Evolutionary conservation across 2,113 vertebrate species (phyloP), one percentile per base, ranked within the genome.

Genomic region (Pristiophorus japonicus): DNA sequence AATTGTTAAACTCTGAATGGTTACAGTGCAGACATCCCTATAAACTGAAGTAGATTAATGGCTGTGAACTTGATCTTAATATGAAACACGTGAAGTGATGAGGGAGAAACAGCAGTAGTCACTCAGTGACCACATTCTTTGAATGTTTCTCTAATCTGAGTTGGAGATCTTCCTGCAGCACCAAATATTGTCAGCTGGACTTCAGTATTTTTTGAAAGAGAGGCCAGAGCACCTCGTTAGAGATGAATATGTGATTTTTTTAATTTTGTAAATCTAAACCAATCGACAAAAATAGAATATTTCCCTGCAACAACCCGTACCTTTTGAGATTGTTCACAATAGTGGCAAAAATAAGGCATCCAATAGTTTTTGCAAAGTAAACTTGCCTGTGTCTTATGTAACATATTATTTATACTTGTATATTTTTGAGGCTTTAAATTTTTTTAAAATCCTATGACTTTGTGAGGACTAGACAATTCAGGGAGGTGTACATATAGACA

Each of bases 61-160:
- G 42, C 92, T 94, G 92, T 70, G 70, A 94, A 94, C 88, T 92
- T 94, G 65, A 94, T 94, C 92, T 70, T 94, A 70, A 94, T 94
- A 67, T 70, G 92, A 94, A 94, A 94, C 92, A 94, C 92, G 10
- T 94, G 65, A 94, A 94, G 63, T 70, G 38, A 70, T 94, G 92
- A 94, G 38, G 92, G 65, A 47, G 51, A 70, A 70, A 27, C 65
- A 70, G 38, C 92, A 94, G 92, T 47, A 94, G 65, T 94, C 42
- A 94, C 65, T 94, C 45, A 47, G 63, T 70, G 65, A 94, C 65
- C 8, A 70, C 65, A 94, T 94, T 94, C 92, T 70, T 94, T 38
- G 92, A 67, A 70, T 94, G 12, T 94, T 67, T 94, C 27, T 70
- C 24, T 66, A 67, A 94, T 94, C 92, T 94, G 92, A 94, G 11